These are phyloP conservation scores for Podiceps cristatus DNA, from an alignment of 2,113 vertebrate genomes.

Conservation along the genomic window DNA sequence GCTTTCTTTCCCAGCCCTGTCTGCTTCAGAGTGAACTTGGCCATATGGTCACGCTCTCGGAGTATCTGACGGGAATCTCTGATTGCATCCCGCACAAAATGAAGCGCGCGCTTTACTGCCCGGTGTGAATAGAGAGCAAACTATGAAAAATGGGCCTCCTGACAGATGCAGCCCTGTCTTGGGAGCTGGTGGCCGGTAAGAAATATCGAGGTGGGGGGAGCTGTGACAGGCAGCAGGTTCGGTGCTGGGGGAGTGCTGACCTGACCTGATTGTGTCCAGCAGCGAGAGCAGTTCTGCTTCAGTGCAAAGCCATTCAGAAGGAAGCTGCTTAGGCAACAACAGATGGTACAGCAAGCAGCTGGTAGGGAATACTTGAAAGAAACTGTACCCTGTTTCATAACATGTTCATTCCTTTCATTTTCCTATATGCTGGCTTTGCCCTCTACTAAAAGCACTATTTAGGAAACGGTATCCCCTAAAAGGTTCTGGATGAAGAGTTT, in stretches of 20 bases:
- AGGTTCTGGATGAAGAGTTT: background rate
- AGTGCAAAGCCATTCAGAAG: constrained; percentile 74
- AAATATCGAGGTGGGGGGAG: constrained; percentile 24
- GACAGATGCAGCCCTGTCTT: constrained; percentile 29
- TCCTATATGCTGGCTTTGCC: background rate
- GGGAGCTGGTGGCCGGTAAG: constrained; percentile 64
- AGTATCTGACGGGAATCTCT: background rate
- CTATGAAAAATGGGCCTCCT: constrained; percentile 39
- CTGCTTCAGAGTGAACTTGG: background rate
- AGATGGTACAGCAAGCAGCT: constrained; percentile 81
- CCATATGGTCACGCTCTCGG: background rate
- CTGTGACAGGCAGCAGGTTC: constrained; percentile 65
- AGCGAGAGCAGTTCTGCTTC: constrained; percentile 75
- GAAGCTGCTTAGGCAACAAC: constrained; percentile 74
- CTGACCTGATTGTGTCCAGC: constrained; percentile 79
- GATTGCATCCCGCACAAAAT: background rate
- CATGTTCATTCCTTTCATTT: constrained; percentile 45
- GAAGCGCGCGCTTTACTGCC: background rate
- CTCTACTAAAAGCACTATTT: background rate
- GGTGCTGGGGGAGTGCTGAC: constrained; percentile 57
- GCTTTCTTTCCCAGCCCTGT: background rate
- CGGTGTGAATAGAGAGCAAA: background rate
- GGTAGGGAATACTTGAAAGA: constrained; percentile 56
- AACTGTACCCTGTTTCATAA: constrained; percentile 29
- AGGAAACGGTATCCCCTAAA: background rate